A percentile compares a stretch with the other conserved stretches of the same genome.
phyloP scores from a whole-genome alignment of 53 echinoderm and acorn worm species.

The Luidia sarsii region DNA sequence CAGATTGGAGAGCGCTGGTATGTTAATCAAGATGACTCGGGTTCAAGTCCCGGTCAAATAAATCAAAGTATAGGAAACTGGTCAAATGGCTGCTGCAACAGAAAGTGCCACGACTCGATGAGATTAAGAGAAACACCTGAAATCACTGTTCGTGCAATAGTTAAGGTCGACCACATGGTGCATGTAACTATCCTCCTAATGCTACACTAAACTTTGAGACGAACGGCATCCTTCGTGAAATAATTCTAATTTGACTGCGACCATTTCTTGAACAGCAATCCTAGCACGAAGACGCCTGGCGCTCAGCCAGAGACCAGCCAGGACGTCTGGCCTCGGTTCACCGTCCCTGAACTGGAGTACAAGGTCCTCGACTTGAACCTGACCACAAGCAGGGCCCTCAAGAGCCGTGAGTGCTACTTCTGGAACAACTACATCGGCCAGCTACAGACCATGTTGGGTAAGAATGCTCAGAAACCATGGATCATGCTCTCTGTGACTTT shows the following conservation, averaged over 20 bases:
- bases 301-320: neutral
- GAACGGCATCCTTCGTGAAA: too few relatives aligned
- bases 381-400: constrained; percentile 40
- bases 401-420: constrained; percentile 58
- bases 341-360: constrained; percentile 39
- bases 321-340: constrained; percentile 39
- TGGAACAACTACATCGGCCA: constrained; percentile 52
- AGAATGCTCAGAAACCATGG: neutral
- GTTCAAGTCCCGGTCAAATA: too few relatives aligned
- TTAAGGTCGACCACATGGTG: neutral
- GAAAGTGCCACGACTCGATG: too few relatives aligned
- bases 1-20: too few relatives aligned
- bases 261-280: constrained; percentile 24
- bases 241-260: neutral
- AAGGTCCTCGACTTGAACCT: constrained; percentile 19
- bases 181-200: neutral
- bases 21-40: too few relatives aligned
- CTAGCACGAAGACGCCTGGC: constrained; percentile 4
- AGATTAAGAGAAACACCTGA: too few relatives aligned
- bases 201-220: too few relatives aligned
- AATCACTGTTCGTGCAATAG: too few relatives aligned
- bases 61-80: too few relatives aligned
- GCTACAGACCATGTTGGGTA: constrained; percentile 45
- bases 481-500: too few relatives aligned
- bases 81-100: too few relatives aligned